Percentiles rank a stretch among this genome's conserved stretches.
Evolutionary conservation across 2,888 invertebrate genomes (phyloP).

Genomic region (Mystacides longicornis): DNA sequence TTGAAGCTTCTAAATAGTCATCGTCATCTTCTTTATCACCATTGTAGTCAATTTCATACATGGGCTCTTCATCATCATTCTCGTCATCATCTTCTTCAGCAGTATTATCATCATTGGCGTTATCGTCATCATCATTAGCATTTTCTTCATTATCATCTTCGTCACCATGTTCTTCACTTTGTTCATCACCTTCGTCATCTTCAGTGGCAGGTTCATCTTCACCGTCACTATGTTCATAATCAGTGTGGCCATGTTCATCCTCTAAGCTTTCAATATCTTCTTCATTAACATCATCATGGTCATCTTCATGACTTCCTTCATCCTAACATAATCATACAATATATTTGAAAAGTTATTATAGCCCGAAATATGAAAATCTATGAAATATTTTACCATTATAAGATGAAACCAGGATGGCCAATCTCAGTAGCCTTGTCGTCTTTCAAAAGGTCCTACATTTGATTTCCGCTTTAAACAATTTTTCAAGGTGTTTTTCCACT

Average conservation of each 20-base stretch:
- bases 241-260: conserved; percentile 30
- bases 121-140: conserved; percentile 31
- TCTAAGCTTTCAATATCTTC: conserved; percentile 33
- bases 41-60: no score
- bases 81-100: conserved; percentile 26
- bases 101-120: conserved; percentile 26
- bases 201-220: conserved; percentile 34
- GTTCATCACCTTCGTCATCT: conserved; percentile 35
- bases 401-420: no score
- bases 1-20: conserved; percentile 28
- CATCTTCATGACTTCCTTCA: conserved; percentile 26
- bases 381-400: no score
- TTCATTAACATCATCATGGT: conserved; percentile 35
- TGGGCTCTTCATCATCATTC: conserved; percentile 30
- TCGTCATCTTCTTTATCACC: conserved; percentile 29
- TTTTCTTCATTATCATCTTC: conserved; percentile 31
- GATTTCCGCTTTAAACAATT: no score
- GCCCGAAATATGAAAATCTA: no score
- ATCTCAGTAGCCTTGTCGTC: no score
- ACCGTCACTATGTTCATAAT: conserved; percentile 26
- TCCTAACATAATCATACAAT: conserved; percentile 18
- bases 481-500: no score
- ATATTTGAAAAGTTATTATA: no score
- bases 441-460: no score
- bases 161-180: conserved; percentile 30